Base-by-base conservation (phyloP, 1,140 invertebrate species). In the Scaptomyza montana region DNA sequence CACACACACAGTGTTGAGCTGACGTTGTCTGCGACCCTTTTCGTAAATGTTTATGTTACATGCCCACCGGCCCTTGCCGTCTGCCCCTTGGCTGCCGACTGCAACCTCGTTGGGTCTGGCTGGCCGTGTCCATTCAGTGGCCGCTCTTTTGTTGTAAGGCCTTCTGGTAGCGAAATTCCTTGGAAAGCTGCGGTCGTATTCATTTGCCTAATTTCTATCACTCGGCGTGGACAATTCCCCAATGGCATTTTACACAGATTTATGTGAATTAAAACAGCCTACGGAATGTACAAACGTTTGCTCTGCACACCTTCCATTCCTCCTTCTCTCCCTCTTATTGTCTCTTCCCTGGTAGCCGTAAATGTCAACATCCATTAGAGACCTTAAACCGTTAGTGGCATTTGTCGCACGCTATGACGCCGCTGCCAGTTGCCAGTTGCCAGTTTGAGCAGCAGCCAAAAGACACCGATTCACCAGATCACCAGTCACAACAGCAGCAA, bases 351-450 rank as follows among this genome's bases (percentile, higher is more conserved):
- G 78, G 81, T 87, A 85, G 79, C 84, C 72, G 84, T 89, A 84
- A 89, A 89, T 89, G 84, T 89, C 84, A 89, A 89, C 84, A 89
- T 89, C 84, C 84, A 89, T 89, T 89, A 89, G 84, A 89, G 79
- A 89, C 80, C 79, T 76, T 86, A 78, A 85, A 84, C 84, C 84
- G 84, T 89, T 89, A 89, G 80, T 89, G 82, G 82, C 80, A 89
- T 89, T 89, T 89, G 84, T 89, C 84, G 84, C 84, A 89, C 84
- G 84, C 84, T 86, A 86, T 87, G 84, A 82, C 78, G 82, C 82
- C 82, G 77, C 77, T 56, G 47, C 57, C 10, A 50, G 33, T 63
- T 39, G 9, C 16, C 33, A 51, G 16, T 16, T 51, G 25, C 25
- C 50, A 53, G 50, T 25, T 25, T 25, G 21, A 25, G 21, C 21